Percentiles rank a stretch among this genome's conserved stretches.
Evolutionary conservation across 2,113 vertebrate species (phyloP).

Genomic region (Polyodon spathula): DNA sequence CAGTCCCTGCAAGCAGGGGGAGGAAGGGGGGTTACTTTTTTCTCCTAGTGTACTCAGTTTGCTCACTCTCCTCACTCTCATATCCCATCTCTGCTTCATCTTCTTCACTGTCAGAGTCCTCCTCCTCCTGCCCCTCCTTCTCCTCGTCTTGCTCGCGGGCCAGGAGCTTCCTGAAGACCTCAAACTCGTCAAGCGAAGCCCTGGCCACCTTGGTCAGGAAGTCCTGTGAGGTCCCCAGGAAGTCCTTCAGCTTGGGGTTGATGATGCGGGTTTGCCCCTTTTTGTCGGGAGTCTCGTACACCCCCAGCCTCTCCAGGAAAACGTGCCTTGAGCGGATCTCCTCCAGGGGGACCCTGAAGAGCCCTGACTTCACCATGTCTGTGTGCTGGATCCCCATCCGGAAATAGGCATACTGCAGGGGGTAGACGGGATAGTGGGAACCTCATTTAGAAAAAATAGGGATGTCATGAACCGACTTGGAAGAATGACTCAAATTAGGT

Average conservation of each 20-base stretch:
- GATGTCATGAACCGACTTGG: too few species aligned
- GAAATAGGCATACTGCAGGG: slow-evolving; percentile 80
- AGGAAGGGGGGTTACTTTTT: slow-evolving; percentile 22
- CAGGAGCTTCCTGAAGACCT: slow-evolving; percentile 72
- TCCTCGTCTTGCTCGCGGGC: slow-evolving; percentile 60
- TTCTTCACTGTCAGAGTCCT: background rate
- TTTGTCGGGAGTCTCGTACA: slow-evolving; percentile 78
- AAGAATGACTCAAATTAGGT: too few species aligned
- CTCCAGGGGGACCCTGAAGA: slow-evolving; percentile 57
- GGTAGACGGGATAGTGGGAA: slow-evolving; percentile 7
- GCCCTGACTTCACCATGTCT: slow-evolving; percentile 60
- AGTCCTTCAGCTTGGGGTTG: slow-evolving; percentile 69
- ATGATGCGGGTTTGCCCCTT: slow-evolving; percentile 64
- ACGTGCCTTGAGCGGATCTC: slow-evolving; percentile 67
- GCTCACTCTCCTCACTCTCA: slow-evolving; percentile 19
- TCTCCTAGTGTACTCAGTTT: slow-evolving; percentile 34
- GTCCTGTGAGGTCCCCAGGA: slow-evolving; percentile 52
- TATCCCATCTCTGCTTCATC: slow-evolving; percentile 15
- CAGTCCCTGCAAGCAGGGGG: too few species aligned
- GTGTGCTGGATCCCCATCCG: slow-evolving; percentile 79
- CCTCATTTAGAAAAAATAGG: too few species aligned
- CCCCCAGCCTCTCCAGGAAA: slow-evolving; percentile 81
- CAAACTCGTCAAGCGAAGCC: slow-evolving; percentile 66
- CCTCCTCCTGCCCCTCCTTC: background rate
- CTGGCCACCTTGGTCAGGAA: slow-evolving; percentile 60